Percentiles rank a stretch among this genome's conserved stretches.
phyloP scores from a whole-genome alignment of 2,113 vertebrate species.

The Takifugu bimaculatus region DNA sequence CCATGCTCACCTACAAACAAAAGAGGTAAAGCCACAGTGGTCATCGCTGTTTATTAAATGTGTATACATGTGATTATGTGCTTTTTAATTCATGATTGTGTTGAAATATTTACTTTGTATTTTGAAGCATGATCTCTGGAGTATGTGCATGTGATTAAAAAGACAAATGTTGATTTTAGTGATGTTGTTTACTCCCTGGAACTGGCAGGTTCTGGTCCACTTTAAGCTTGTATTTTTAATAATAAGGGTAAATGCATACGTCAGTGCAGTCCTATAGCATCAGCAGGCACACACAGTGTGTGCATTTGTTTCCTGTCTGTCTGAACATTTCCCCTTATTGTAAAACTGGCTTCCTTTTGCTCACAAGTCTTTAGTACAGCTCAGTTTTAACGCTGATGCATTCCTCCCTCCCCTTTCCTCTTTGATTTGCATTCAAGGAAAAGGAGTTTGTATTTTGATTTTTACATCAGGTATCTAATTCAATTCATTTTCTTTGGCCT shows the following conservation, averaged over 20 bases:
- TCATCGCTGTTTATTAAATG: not conserved
- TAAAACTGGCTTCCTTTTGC: conserved; percentile 42
- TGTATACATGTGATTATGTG: conserved; percentile 22
- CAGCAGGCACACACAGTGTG: not conserved
- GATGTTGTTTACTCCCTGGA: not conserved
- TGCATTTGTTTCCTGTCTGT: conserved; percentile 42
- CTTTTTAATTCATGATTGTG: conserved; percentile 18
- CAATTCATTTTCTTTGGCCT: conserved; percentile 42
- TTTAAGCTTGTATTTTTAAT: not conserved
- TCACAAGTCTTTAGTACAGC: conserved; percentile 38
- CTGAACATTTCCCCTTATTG: conserved; percentile 26
- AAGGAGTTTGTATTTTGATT: conserved; percentile 94
- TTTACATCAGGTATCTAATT: conserved; percentile 89
- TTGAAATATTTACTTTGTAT: conserved; percentile 3
- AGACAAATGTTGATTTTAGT: conserved; percentile 1
- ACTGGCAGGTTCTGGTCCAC: not conserved
- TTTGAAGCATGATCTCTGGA: conserved; percentile 14
- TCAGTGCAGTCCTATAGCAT: not conserved
- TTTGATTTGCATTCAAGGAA: conserved; percentile 88
- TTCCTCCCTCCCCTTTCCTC: conserved; percentile 66
- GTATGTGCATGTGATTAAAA: conserved; percentile 29
- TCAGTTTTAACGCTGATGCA: conserved; percentile 64
- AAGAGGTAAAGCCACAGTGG: conserved; percentile 53
- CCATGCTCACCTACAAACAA: conserved; percentile 81
- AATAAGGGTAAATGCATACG: not conserved